Conservation (phyloP, 2,888 invertebrate species). For the Cryptus viduatorius region DNA sequence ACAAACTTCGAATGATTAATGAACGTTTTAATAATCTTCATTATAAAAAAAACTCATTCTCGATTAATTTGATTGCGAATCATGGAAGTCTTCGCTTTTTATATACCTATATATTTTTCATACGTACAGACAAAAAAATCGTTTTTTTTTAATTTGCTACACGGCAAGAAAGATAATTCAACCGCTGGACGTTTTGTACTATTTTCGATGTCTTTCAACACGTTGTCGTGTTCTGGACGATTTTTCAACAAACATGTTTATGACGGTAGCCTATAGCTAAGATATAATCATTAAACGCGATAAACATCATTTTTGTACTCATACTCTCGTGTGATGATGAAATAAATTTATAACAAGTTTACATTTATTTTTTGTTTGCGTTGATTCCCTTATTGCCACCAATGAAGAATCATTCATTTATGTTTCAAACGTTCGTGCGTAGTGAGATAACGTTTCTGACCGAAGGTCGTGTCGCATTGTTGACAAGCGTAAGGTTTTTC, state of each 20-base stretch:
- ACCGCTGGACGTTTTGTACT: not conserved
- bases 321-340: conserved; percentile 1
- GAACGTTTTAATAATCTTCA: not conserved
- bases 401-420: conserved; percentile 38
- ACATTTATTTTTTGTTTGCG: not conserved
- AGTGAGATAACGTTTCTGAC: conserved; percentile 86
- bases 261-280: not conserved
- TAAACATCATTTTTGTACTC: conserved; percentile 5
- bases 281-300: not conserved
- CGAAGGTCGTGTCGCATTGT: conserved; percentile 85
- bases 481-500: conserved; percentile 85
- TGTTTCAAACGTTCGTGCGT: conserved; percentile 83
- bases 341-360: not conserved
- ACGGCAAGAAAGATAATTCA: no score
- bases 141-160: not conserved
- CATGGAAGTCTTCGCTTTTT: not conserved
- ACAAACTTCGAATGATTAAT: not conserved
- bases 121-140: not conserved
- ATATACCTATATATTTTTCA: no score
- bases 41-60: not conserved
- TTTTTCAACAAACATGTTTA: not conserved
- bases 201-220: not conserved
- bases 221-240: not conserved
- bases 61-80: not conserved
- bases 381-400: not conserved